phyloP scores from a whole-genome alignment of 2,113 vertebrate species.

The Alexandromys fortis region DNA sequence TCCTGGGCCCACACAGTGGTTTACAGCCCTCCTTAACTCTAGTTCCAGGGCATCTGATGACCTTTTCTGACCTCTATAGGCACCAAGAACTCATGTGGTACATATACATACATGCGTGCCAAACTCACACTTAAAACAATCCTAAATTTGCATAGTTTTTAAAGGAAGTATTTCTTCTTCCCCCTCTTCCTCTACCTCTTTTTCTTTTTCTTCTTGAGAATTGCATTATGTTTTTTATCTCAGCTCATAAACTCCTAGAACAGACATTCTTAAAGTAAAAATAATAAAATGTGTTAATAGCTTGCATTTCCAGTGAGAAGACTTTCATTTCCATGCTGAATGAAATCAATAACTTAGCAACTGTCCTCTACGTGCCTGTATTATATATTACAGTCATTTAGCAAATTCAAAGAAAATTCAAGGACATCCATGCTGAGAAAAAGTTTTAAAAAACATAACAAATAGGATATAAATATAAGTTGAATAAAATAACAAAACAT shows the following conservation, averaged over 20 bases:
- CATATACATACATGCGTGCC: background rate
- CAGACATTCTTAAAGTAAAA: background rate
- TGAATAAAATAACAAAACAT: background rate
- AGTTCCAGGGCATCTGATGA: background rate
- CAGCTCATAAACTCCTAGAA: background rate
- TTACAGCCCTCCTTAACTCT: background rate
- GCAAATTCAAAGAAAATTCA: background rate
- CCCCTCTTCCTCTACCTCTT: background rate
- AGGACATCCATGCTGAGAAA: background rate
- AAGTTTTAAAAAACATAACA: background rate
- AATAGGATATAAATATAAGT: background rate
- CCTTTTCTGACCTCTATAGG: background rate
- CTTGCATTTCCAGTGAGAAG: slow-evolving; percentile 1
- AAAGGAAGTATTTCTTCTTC: background rate
- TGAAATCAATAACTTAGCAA: background rate
- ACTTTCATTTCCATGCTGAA: slow-evolving; percentile 6
- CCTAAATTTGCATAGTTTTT: background rate
- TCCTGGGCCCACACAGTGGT: background rate
- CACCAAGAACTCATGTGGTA: background rate
- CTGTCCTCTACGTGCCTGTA: background rate
- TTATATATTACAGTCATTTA: background rate
- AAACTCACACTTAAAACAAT: background rate
- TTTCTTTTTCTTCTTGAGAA: background rate
- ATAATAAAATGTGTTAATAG: slow-evolving; percentile 10
- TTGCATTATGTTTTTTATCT: background rate